A percentile compares a stretch with the other conserved stretches of the same genome.
Evolutionary conservation across 2,797 vertebrate genomes (phyloP).

Genomic region (Columba guinea): DNA sequence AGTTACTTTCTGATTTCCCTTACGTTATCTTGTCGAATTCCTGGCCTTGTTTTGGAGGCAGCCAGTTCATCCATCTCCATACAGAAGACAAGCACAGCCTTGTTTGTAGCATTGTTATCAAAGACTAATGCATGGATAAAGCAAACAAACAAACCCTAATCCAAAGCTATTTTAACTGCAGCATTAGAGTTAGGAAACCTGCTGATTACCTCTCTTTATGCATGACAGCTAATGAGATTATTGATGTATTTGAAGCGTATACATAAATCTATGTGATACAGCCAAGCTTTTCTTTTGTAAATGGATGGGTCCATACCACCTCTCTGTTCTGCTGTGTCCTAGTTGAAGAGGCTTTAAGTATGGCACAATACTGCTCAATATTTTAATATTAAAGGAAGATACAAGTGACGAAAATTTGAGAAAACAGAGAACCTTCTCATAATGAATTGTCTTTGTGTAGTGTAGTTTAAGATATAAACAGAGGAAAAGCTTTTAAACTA

Average conservation of each 20-base stretch:
- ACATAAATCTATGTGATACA: neutral
- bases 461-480: neutral
- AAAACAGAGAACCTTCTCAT: neutral
- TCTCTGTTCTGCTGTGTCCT: neutral
- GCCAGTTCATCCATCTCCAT: conserved; percentile 63
- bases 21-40: conserved; percentile 52
- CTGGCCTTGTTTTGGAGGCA: neutral
- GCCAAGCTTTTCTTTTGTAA: neutral
- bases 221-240: neutral
- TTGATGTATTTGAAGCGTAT: neutral
- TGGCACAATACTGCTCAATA: neutral
- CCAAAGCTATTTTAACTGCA: conserved; percentile 46
- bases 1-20: conserved; percentile 36
- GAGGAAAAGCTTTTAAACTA: neutral
- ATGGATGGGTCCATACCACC: neutral
- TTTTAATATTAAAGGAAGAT: neutral
- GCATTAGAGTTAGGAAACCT: neutral
- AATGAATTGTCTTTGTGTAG: neutral
- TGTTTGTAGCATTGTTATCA: conserved; percentile 55
- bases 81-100: conserved; percentile 34
- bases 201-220: neutral
- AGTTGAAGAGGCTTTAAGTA: neutral
- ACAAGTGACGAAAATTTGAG: neutral
- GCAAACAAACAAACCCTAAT: conserved; percentile 63
- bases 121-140: conserved; percentile 36